These are phyloP conservation scores for Diorhabda elongata DNA, from an alignment of 1,140 invertebrate genomes.

Conservation along the genomic window DNA sequence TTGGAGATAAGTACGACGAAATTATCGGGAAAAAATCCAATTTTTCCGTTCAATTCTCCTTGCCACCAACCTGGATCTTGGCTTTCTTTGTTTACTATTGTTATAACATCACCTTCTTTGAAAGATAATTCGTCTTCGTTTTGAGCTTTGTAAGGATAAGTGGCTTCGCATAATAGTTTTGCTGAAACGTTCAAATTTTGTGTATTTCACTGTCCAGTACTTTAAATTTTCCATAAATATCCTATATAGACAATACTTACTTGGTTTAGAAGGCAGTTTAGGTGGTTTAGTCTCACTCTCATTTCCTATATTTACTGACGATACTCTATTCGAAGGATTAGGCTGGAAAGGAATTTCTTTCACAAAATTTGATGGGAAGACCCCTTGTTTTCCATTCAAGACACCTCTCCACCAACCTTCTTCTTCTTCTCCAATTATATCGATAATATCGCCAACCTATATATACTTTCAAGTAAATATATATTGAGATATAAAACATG, in stretches of 20 bases:
- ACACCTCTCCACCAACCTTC: slow-evolving; percentile 88
- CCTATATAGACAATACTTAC: slow-evolving; percentile 38
- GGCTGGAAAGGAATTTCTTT: slow-evolving; percentile 52
- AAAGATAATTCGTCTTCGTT: slow-evolving; percentile 93
- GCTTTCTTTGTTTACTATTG: slow-evolving; percentile 78
- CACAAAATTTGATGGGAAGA: slow-evolving; percentile 95
- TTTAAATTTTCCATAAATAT: neutral
- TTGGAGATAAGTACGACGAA: slow-evolving; percentile 69
- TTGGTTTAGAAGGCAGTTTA: slow-evolving; percentile 58
- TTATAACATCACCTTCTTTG: slow-evolving; percentile 85
- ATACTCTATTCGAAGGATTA: slow-evolving; percentile 30
- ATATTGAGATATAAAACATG: too few species aligned
- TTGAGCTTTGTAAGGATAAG: slow-evolving; percentile 84
- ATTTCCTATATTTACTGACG: slow-evolving; percentile 30
- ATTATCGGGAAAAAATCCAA: slow-evolving; percentile 96
- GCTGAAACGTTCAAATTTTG: slow-evolving; percentile 23
- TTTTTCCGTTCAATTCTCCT: slow-evolving; percentile 82
- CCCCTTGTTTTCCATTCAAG: slow-evolving; percentile 70
- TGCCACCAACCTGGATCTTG: slow-evolving; percentile 97
- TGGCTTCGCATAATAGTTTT: slow-evolving; percentile 66
- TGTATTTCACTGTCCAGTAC: too few species aligned
- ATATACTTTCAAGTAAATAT: too few species aligned
- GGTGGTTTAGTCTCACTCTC: slow-evolving; percentile 37
- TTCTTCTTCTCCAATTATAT: slow-evolving; percentile 83
- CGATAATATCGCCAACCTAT: slow-evolving; percentile 78